A percentile compares a stretch with the other conserved stretches of the same genome.
Evolutionary conservation across 2,113 vertebrate species (phyloP).

Genomic region (Entomyzon cyanotis): DNA sequence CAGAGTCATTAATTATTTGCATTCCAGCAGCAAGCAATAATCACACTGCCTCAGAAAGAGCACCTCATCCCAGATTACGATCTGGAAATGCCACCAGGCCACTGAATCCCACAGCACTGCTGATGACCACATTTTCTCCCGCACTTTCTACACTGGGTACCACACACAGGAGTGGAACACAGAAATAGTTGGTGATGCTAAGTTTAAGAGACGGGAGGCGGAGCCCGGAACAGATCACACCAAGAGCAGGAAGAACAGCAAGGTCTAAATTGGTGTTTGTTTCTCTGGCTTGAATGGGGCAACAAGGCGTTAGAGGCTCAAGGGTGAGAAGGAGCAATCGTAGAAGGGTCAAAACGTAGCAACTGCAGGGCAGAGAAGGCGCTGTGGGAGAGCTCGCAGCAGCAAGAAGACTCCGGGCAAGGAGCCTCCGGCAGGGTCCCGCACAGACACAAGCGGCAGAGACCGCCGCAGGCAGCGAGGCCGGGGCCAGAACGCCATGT

Average conservation of each 20-base stretch:
- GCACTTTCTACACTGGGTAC: not conserved
- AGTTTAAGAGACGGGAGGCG: constrained; percentile 1
- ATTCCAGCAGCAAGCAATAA: not conserved
- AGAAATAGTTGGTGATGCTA: not conserved
- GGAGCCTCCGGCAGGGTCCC: not conserved
- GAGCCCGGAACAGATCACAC: not conserved
- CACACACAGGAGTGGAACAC: not conserved
- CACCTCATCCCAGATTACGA: not conserved
- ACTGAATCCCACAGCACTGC: not conserved
- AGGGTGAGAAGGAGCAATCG: too few species aligned
- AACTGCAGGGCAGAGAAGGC: not conserved
- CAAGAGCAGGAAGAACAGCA: not conserved
- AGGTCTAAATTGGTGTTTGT: not conserved
- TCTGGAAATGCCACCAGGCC: not conserved
- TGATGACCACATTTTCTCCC: not conserved
- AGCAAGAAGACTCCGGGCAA: not conserved
- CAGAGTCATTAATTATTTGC: not conserved
- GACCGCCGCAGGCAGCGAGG: not conserved
- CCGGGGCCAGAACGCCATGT: not conserved
- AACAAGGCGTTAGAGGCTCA: not conserved
- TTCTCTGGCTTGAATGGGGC: not conserved
- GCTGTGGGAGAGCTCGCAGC: too few species aligned
- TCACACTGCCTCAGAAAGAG: not conserved
- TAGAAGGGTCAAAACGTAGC: not conserved
- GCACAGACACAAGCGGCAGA: not conserved